A percentile compares a stretch with the other conserved stretches of the same genome.
phyloP scores from a whole-genome alignment of 2,113 vertebrate species.

The Elgaria multicarinata region DNA sequence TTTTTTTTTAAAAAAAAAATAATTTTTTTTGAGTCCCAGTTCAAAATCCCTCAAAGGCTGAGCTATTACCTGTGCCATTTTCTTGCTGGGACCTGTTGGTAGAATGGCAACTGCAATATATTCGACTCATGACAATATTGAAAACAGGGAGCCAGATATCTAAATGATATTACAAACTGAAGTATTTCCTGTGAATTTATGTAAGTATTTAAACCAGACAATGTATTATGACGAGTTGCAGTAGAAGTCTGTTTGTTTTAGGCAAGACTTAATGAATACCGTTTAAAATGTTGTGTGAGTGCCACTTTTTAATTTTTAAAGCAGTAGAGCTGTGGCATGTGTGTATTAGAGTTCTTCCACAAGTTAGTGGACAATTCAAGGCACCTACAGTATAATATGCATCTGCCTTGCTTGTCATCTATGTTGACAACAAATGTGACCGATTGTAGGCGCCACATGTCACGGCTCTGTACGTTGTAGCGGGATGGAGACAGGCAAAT shows the following conservation, averaged over 20 bases:
- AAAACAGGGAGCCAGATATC: constrained; percentile 4
- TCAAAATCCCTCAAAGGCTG: not conserved
- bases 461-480: not conserved
- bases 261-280: not conserved
- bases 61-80: not conserved
- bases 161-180: not conserved
- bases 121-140: not conserved
- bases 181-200: not conserved
- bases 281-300: not conserved
- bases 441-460: not conserved
- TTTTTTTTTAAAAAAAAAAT: not conserved
- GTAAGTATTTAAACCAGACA: not conserved
- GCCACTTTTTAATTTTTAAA: not conserved
- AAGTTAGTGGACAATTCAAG: not conserved
- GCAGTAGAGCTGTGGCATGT: not conserved
- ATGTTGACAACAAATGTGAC: not conserved
- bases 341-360: not conserved
- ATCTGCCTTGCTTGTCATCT: not conserved
- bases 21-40: not conserved
- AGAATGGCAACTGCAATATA: not conserved
- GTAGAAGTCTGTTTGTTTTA: not conserved
- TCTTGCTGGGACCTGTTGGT: not conserved
- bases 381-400: not conserved
- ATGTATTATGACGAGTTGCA: not conserved
- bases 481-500: not conserved